Percentiles rank a stretch among this genome's conserved stretches.
Evolutionary conservation across 1,140 invertebrate species (phyloP).

Genomic region (Drosophila melanica): DNA sequence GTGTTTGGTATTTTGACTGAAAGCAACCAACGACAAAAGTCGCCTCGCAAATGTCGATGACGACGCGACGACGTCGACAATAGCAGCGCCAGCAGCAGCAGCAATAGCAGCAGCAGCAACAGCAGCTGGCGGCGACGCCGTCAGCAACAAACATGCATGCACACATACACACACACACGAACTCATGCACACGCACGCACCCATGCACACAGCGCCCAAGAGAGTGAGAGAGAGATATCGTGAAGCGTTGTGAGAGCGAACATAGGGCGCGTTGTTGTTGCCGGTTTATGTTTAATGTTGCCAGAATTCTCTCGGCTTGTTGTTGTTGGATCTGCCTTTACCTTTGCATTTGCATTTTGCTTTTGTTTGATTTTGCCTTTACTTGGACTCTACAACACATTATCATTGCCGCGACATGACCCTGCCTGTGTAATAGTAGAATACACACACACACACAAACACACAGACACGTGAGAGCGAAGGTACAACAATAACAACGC

Average conservation of each 20-base stretch:
- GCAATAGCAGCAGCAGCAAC: slow-evolving; percentile 24
- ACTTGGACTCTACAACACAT: slow-evolving; percentile 17
- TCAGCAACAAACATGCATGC: slow-evolving; percentile 40
- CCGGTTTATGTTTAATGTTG: slow-evolving; percentile 18
- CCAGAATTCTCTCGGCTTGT: slow-evolving; percentile 4
- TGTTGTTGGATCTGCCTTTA: slow-evolving; percentile 18
- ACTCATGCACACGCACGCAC: slow-evolving; percentile 18
- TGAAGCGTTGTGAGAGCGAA: slow-evolving; percentile 3
- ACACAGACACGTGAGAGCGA: slow-evolving; percentile 9
- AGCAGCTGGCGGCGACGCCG: slow-evolving; percentile 36
- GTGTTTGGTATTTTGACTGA: slow-evolving; percentile 66
- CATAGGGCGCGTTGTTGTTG: slow-evolving; percentile 28
- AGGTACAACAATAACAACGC: slow-evolving; percentile 19
- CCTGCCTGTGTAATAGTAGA: slow-evolving; percentile 24
- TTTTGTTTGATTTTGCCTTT: neutral
- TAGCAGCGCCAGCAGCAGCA: slow-evolving; percentile 18
- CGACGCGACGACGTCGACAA: slow-evolving; percentile 29
- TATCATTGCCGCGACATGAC: slow-evolving; percentile 30
- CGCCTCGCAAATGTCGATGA: slow-evolving; percentile 25
- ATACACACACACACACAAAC: slow-evolving; percentile 3
- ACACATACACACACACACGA: slow-evolving; percentile 27
- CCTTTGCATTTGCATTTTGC: slow-evolving; percentile 24
- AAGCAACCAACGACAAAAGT: slow-evolving; percentile 46
- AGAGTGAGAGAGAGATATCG: slow-evolving; percentile 6
- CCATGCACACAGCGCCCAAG: slow-evolving; percentile 1